Conservation (phyloP, 2,888 invertebrate genomes). For the Caenorhabditis macrosperma region DNA sequence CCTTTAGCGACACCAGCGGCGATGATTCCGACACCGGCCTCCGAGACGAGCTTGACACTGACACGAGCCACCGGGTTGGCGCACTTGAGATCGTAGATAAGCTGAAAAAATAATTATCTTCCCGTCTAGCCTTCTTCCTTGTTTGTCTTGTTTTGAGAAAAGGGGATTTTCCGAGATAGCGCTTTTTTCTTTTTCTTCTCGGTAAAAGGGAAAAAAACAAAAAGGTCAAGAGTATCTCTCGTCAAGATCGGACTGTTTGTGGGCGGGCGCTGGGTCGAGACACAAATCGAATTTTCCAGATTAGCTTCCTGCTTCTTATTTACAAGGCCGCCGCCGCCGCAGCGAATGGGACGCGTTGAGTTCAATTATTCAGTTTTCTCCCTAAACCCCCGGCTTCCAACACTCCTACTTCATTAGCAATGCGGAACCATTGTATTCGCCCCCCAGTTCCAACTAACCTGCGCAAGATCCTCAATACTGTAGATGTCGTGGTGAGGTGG, state of each 20-base stretch:
- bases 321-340: background rate
- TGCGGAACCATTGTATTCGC: no score
- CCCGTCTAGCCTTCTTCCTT: background rate
- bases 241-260: background rate
- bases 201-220: constrained; percentile 5
- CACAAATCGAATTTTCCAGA: constrained; percentile 5
- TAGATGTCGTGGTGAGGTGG: constrained; percentile 99
- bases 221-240: constrained; percentile 25
- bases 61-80: constrained; percentile 95
- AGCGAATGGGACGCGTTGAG: background rate
- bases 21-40: constrained; percentile 98
- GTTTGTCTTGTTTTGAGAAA: background rate
- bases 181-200: background rate
- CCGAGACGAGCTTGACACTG: constrained; percentile 97
- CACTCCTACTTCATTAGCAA: background rate
- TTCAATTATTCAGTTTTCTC: no score
- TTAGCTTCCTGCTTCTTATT: background rate
- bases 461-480: constrained; percentile 98
- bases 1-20: constrained; percentile 99
- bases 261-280: background rate
- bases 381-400: no score
- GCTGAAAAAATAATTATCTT: constrained; percentile 77
- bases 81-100: constrained; percentile 97
- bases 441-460: constrained; percentile 83
- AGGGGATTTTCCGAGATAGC: background rate